Base-by-base conservation (phyloP, 92 coral and sea anemone genomes). In the Porites rus region DNA sequence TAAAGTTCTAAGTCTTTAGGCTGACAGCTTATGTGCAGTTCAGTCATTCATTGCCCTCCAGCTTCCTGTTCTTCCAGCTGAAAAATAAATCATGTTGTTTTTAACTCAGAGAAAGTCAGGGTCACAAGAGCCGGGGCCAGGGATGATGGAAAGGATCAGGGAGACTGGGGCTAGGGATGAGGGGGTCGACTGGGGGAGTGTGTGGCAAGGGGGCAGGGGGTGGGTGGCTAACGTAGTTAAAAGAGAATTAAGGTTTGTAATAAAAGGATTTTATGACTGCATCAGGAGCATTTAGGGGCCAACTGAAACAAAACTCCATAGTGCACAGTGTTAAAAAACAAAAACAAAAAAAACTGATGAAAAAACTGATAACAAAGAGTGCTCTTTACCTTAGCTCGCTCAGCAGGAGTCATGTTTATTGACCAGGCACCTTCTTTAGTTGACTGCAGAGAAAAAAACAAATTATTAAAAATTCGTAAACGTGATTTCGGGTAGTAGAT, bases 351-450 rank as follows among this genome's bases (percentile, higher is more conserved):
- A 8, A 53, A 8, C 59, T 53, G 13, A 24, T 24, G 25, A 24
- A 24, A 24, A 38, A 38, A 3, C 46, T 38, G 46, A 38, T 38
- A 0, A 38, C 46, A 38, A 38, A 38, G 46, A 38, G 5, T 38
- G 6, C 1, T 12, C 7, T 43, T 21, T 73, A 83, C 87, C 87
- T 83, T 64, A 7, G 79, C 87, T 22, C 3, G 7, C 60, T 83
- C 87, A 14, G 28, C 87, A 61, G 87, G 54, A 50, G 87, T 83
- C 87, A 83, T 21, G 7, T 46, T 52, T 25, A 74, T 46, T 12
- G 72, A 46, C 51, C 74, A 83, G 4, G 79, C 87, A 43, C 80
- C 87, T 24, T 72, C 87, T 16, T 22, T 83, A 10, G 10, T 19
- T 69, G 63, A 76, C 84, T 77, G 13, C 31, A 77, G 22, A 9